Base-by-base conservation (phyloP, 2,797 vertebrate species). In the Staurois parvus region DNA sequence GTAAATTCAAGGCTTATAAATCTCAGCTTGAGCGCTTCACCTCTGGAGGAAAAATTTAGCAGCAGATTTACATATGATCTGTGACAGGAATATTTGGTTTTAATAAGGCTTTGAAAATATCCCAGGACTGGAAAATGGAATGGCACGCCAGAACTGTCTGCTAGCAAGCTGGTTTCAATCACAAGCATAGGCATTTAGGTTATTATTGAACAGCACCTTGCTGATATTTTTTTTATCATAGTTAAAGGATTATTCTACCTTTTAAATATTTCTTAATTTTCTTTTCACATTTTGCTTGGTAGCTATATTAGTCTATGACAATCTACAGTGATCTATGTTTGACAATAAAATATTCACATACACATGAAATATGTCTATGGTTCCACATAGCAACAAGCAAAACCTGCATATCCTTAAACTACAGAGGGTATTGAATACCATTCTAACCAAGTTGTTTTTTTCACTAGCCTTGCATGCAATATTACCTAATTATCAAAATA, bases 1-100 rank as follows among this genome's bases (percentile, higher is more conserved):
- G 4, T 83, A 59, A 83, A 83, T 83, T 72, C 30, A 8, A 72
- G 52, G 68, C 80, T 86, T 73, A 86, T 82, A 86, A 82, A 86
- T 86, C 72, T 82, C 79, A 64, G 32, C 56, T 68, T 83, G 79
- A 77, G 77, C 72, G 40, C 40, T 79, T 13, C 45, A 78, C 80
- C 45, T 59, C 78, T 37, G 30, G 48, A 82, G 34, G 26, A 82
- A 76, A 48, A 66, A 17, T 77, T 59, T 73, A 29, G 69, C 59
- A 40, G 59, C 32, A 32, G 68, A 83, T 69, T 73, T 83, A 30
- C 73, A 79, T 62, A 74, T 73, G 48, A 83, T 68, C 69, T 78
- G 68, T 72, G 79, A 69, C 72, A 72, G n/a, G 40, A 81, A 86
- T 85, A 79, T 52, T 77, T 72, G 67, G 42, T 62, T 72, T 79